These are phyloP conservation scores for Delia radicum DNA, from an alignment of 1,140 invertebrate species.

Conservation along the genomic window DNA sequence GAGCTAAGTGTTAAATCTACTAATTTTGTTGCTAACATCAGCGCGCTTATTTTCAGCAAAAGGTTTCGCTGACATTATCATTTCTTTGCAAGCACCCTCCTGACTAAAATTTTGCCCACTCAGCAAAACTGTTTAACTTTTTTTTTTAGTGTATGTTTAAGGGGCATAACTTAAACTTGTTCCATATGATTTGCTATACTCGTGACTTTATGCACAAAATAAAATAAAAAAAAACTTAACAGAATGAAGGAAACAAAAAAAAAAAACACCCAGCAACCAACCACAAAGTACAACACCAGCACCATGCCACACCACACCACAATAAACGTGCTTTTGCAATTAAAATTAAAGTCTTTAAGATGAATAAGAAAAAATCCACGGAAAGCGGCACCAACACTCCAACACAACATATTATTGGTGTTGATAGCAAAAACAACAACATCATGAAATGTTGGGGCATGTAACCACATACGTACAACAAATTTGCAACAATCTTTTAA, in stretches of 20 bases:
- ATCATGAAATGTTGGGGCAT: neutral
- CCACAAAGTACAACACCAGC: neutral
- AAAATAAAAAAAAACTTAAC: neutral
- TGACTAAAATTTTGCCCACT: no score
- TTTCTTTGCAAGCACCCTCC: no score
- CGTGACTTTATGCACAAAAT: neutral
- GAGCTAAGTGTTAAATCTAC: no score
- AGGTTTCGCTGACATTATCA: no score
- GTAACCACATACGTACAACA: neutral
- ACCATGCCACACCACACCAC: neutral
- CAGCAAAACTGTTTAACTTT: no score
- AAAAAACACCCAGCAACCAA: neutral
- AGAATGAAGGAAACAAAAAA: no score
- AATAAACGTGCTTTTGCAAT: conserved; percentile 12
- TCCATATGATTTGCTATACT: conserved; percentile 8
- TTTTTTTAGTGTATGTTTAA: no score
- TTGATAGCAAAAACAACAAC: neutral
- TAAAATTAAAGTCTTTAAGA: conserved; percentile 16
- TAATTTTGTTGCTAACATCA: no score
- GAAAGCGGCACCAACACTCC: neutral
- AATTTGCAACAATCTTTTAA: neutral
- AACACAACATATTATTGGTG: neutral
- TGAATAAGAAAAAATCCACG: neutral
- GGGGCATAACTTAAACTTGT: conserved; percentile 10
- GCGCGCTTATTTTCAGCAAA: no score